These are phyloP conservation scores for Panagrolaimus sp. DNA, from an alignment of 1,140 invertebrate species.

Conservation along the genomic window DNA sequence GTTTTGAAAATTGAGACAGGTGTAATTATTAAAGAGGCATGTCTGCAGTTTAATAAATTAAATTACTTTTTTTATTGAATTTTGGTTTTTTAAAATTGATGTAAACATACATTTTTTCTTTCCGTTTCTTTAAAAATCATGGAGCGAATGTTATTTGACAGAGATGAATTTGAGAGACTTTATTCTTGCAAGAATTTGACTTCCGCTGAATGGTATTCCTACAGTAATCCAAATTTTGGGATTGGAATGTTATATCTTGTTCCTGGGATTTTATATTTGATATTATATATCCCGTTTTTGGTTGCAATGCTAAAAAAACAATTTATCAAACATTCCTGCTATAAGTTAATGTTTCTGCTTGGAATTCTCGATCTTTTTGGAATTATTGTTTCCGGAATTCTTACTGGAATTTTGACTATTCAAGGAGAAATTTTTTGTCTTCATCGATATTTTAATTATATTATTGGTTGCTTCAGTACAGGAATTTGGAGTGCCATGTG, in stretches of 20 bases:
- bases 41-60: no score
- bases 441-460: neutral
- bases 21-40: no score
- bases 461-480: conserved; percentile 2
- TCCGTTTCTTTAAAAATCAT: neutral
- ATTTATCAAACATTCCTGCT: conserved; percentile 6
- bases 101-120: no score
- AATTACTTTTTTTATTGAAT: no score
- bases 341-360: conserved; percentile 18
- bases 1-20: no score
- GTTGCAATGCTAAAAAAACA: neutral
- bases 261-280: neutral
- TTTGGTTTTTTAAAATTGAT: neutral
- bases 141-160: conserved; percentile 6
- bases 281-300: conserved; percentile 12
- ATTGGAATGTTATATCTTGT: neutral
- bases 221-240: neutral
- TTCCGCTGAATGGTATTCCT: neutral
- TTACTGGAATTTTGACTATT: neutral
- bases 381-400: neutral
- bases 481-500: neutral
- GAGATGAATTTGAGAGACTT: conserved; percentile 6
- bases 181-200: neutral
- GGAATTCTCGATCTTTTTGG: conserved; percentile 14
- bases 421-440: neutral